A percentile compares a stretch with the other conserved stretches of the same genome.
phyloP scores from a whole-genome alignment of 2,797 vertebrate genomes.

The Margarornis squamiger region DNA sequence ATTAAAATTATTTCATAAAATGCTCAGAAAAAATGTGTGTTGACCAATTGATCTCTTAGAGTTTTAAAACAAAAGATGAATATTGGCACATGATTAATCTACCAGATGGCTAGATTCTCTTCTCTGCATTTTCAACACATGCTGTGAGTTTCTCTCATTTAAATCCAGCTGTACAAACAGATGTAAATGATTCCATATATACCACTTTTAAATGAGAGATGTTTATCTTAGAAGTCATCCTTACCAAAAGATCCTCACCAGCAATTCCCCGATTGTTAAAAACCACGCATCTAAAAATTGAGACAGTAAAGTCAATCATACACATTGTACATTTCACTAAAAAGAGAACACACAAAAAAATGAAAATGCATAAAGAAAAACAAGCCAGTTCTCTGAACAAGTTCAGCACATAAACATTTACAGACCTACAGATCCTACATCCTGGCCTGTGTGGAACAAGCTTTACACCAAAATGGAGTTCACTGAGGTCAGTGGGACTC shows the following conservation, averaged over 20 bases:
- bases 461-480: neutral
- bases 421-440: neutral
- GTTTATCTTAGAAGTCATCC: constrained; percentile 58
- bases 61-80: neutral
- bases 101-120: neutral
- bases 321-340: neutral
- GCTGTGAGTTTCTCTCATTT: neutral
- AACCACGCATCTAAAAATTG: constrained; percentile 89
- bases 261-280: constrained; percentile 96
- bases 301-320: constrained; percentile 40
- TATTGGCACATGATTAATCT: neutral
- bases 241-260: constrained; percentile 95
- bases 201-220: neutral
- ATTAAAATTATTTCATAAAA: neutral
- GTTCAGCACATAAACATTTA: neutral
- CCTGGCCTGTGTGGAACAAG: neutral
- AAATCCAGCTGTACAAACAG: neutral
- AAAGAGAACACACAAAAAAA: neutral
- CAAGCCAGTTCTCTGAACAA: neutral
- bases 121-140: neutral
- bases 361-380: neutral
- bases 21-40: neutral
- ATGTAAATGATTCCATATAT: neutral
- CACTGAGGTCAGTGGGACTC: neutral
- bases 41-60: neutral